Evolutionary conservation across 2,797 vertebrate species (phyloP), one percentile per base, ranked within the genome.

Genomic region (Gymnocypris eckloni): DNA sequence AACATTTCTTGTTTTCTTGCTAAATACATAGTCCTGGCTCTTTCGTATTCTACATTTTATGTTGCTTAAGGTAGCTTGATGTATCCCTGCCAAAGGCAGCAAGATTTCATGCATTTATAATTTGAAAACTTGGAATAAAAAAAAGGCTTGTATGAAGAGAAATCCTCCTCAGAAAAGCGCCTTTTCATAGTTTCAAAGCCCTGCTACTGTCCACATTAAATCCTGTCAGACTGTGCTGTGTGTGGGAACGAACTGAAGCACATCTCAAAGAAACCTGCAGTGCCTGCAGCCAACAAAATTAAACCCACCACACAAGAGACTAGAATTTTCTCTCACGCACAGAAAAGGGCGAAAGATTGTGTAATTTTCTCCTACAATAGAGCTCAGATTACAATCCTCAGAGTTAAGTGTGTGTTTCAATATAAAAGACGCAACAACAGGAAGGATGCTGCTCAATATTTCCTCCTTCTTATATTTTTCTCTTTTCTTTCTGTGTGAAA

Each of bases 251-350:
- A 86, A 80, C 76, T 79, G 33, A 78, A 67, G 73, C 12, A 71
- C 81, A 81, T 81, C 84, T 86, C 84, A 52, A 73, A 79, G 69
- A 70, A 61, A 72, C 69, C 43, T 81, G 81, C 75, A 79, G 86
- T 81, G 83, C 84, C 81, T 66, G 81, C 81, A 79, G 77, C 84
- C 79, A 87, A 56, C 86, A 79, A 71, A 87, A 85, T 87, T 87
- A 82, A 89, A 86, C 88, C 88, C 75, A 86, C 88, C 80, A 87
- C 77, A 76, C 87, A 79, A 86, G 77, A 86, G 82, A 82, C 86
- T 67, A 52, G 22, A 71, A 67, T 87, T 54, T 73, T 80, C 85
- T 87, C 85, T 66, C 50, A 52, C 61, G 6, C 6, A 48, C 39
- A 37, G 33, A 54, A 67, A 22, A 84, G 33, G 69, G 22, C 25